Evolutionary conservation across 2,797 vertebrate species (phyloP).

Genomic region (Chelmon rostratus): DNA sequence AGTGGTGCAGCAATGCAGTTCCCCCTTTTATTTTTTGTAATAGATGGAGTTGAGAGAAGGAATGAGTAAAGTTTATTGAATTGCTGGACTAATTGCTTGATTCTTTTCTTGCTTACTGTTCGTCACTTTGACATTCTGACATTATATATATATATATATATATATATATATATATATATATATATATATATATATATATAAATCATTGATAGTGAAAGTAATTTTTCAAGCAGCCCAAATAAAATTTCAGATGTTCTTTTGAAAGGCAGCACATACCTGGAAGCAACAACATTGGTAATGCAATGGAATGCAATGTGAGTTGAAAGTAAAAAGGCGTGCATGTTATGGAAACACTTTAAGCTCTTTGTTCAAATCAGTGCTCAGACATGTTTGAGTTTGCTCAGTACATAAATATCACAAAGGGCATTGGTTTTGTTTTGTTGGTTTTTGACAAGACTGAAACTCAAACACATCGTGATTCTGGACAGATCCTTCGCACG

Average conservation of each 20-base stretch:
- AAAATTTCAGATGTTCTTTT: not conserved
- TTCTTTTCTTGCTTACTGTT: not conserved
- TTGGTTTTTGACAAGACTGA: slow-evolving; percentile 49
- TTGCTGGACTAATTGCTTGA: not conserved
- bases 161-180: no score
- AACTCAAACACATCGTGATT: slow-evolving; percentile 68
- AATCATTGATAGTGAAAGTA: not conserved
- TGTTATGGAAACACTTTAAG: not conserved
- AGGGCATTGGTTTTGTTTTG: slow-evolving; percentile 13
- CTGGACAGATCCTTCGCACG: slow-evolving; percentile 6
- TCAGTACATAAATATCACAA: slow-evolving; percentile 38
- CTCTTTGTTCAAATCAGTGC: slow-evolving; percentile 25
- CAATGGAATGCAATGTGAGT: not conserved
- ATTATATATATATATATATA: not conserved
- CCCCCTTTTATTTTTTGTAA: no score
- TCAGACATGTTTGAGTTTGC: slow-evolving; percentile 48
- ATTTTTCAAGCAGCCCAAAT: not conserved
- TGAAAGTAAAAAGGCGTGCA: not conserved
- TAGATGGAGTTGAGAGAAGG: not conserved
- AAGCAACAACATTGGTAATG: not conserved
- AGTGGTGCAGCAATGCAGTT: no score
- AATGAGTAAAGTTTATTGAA: not conserved
- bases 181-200: not conserved
- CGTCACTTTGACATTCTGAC: not conserved
- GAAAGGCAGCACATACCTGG: not conserved